These are phyloP conservation scores for Euplexia lucipara DNA, from an alignment of 2,888 invertebrate genomes.

Conservation along the genomic window DNA sequence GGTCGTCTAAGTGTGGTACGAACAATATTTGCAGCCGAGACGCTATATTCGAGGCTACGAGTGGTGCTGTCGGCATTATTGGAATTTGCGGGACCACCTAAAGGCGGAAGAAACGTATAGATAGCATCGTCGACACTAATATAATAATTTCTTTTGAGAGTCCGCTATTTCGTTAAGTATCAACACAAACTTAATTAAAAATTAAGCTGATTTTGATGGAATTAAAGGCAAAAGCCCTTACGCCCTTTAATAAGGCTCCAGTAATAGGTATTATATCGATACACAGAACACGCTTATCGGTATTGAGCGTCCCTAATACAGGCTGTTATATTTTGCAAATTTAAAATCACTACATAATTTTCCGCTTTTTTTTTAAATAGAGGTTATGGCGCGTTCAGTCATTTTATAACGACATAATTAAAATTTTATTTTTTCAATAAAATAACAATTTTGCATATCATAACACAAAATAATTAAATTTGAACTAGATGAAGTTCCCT, in stretches of 20 bases:
- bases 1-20: conserved; percentile 75
- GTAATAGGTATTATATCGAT: conserved; percentile 13
- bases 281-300: conserved; percentile 7
- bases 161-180: conserved; percentile 42
- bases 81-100: conserved; percentile 73
- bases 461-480: no score
- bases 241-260: conserved; percentile 9
- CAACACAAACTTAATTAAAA: conserved; percentile 41
- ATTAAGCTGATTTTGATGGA: conserved; percentile 30
- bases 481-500: no score
- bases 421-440: no score
- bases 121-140: conserved; percentile 56
- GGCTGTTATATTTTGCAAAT: not conserved
- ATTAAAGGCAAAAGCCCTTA: conserved; percentile 16
- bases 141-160: conserved; percentile 55
- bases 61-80: conserved; percentile 79
- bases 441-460: no score
- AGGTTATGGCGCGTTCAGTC: no score
- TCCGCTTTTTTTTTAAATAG: no score
- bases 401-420: no score
- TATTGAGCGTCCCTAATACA: conserved; percentile 17
- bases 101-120: conserved; percentile 63
- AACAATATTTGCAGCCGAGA: conserved; percentile 82
- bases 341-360: no score
- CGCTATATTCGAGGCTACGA: conserved; percentile 78